Percentiles rank a stretch among this genome's conserved stretches.
phyloP scores from a whole-genome alignment of 2,797 vertebrate genomes.

The Tadarida brasiliensis region DNA sequence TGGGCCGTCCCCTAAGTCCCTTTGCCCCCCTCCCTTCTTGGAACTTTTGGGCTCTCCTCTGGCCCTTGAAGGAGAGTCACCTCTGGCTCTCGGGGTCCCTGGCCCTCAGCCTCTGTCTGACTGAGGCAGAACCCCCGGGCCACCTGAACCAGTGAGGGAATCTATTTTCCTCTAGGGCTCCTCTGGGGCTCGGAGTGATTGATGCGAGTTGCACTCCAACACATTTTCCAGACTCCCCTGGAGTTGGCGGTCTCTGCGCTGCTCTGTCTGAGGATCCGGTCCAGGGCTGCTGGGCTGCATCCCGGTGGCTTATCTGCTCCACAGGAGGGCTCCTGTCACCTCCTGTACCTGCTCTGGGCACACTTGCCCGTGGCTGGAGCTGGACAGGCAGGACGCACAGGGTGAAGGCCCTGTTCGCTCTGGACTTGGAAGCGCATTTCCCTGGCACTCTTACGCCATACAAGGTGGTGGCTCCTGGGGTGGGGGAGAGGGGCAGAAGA shows the following conservation, averaged over 20 bases:
- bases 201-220: too few relatives aligned
- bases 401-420: not conserved
- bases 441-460: accelerated
- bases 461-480: not conserved
- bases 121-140: not conserved
- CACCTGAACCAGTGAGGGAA: not conserved
- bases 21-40: too few relatives aligned
- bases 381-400: not conserved
- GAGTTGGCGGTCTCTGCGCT: not conserved
- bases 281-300: accelerated
- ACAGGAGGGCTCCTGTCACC: not conserved
- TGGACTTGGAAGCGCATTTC: conserved; percentile 43
- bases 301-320: accelerated
- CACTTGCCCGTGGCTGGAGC: not conserved
- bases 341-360: not conserved
- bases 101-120: not conserved
- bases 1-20: not conserved
- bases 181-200: accelerated
- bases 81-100: not conserved
- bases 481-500: not conserved
- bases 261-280: accelerated
- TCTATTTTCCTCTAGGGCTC: not conserved
- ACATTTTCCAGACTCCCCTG: not conserved
- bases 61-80: not conserved
- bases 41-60: not conserved